Evolutionary conservation across 2,797 vertebrate species (phyloP), one percentile per base, ranked within the genome.

Genomic region (Erethizon dorsatum): DNA sequence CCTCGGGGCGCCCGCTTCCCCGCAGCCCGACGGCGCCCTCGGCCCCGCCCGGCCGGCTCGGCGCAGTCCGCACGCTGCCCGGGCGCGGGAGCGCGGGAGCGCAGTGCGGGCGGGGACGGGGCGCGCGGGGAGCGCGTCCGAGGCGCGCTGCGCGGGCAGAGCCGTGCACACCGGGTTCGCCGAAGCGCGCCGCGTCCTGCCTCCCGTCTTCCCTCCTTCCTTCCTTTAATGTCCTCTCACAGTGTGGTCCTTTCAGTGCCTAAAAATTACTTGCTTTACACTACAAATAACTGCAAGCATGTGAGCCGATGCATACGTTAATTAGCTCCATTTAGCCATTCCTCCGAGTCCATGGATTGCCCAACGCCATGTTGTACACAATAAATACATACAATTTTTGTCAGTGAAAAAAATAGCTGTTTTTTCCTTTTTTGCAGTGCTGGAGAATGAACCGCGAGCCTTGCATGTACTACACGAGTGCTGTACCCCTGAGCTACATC

Each of bases 221-320:
- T 78, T 11, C 11, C 20, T 78, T 37, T 26, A 41, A 31, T 24
- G 54, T 14, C 50, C 18, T 17, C 20, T 18, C 18, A 17, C 50
- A 50, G 2, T 82, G 61, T 65, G 31, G 17, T 28, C 75, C 37
- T 82, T 91, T 61, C 41, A 47, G 7, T 61, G 73, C 24, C 57
- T 87, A 63, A 93, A 91, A 85, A 45, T 31, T 26, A n/a, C 75
- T 80, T 85, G 22, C 33, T 77, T n/a, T 61, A 50, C 50, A 79
- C 26, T 54, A n/a, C 57, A 69, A 56, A 37, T 45, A 61, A 69
- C 3, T 9, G 37, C 9, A 37, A n/a, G 0, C 28, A 33, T 52
- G 18, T 67, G n/a, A 14, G 10, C 8, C n/a, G 61, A 33, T 63
- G 26, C 8, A 24, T n/a, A 50, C 63, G 20, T n/a, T 31, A 83